Evolutionary conservation across 2,888 invertebrate genomes (phyloP), one percentile per base, ranked within the genome.

Genomic region (Nowickia ferox): DNA sequence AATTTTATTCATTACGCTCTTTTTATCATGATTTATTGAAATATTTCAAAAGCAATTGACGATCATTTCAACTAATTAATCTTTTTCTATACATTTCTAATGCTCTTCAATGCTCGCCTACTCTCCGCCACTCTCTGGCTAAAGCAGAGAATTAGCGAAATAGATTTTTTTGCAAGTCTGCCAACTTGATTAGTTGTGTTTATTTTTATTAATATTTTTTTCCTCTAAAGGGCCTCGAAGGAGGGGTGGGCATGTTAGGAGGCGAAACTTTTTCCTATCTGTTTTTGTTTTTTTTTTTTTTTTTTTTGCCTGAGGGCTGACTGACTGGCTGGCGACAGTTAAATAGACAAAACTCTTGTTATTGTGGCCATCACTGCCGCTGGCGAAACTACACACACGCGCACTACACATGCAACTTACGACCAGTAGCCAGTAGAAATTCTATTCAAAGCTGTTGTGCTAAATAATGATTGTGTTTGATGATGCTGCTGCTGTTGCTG

Each of bases 261-360:
- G 68, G 66, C 51, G 59, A 65, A 66, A 17, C 51, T 51, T 81
- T 46, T 74, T 80, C 46, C 15, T 44, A n/a, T 51, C 22, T 61
- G 53, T 55, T 53, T 22, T 10, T 10, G 42, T 46, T 42, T 11
- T 59, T 61, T 42, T 66, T 4, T 68, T 1, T 63, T 66, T n/a
- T 9, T 53, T 51, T 71, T n/a, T 72, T 11, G 72, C 83, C 72
- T n/a, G 66, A 84, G 77, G 83, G 72, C 77, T 59, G 83, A 74
- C 83, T 78, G 77, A 51, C 83, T 86, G 86, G 66, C 75, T 86
- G 86, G 86, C 86, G 86, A 86, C 86, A 86, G 83, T 72, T 76
- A 68, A 82, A 83, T 83, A 83, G 86, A 84, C 83, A 83, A 69
- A 83, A 68, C 72, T 79, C 74, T 87, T 80, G 83, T 83, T 83